Evolutionary conservation across 2,888 invertebrate genomes (phyloP).

Genomic region (Drosophila subsilvestris): DNA sequence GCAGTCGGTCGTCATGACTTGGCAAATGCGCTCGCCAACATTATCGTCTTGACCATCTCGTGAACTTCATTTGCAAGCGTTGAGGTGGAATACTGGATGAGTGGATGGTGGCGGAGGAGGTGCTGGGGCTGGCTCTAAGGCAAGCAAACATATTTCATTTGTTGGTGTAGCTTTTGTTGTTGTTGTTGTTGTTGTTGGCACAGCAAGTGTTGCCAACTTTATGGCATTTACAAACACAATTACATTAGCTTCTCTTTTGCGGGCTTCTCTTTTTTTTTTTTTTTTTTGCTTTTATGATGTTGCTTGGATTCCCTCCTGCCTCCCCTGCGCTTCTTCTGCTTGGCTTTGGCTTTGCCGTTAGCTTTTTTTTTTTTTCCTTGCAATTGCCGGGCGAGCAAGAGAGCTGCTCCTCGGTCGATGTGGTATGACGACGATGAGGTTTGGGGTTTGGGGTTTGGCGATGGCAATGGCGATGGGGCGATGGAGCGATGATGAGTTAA

Average conservation of each 20-base stretch:
- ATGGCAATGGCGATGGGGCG: conserved; percentile 15
- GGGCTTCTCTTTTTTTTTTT: conserved; percentile 35
- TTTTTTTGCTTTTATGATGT: background rate
- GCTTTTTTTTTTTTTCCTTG: conserved; percentile 38
- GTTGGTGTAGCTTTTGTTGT: conserved; percentile 30
- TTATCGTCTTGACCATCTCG: conserved; percentile 80
- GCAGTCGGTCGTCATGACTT: conserved; percentile 68
- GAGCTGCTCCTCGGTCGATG: background rate
- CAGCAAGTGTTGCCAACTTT: conserved; percentile 80
- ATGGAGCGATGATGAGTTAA: conserved; percentile 45
- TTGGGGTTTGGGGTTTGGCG: conserved; percentile 4
- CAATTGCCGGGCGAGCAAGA: conserved; percentile 18
- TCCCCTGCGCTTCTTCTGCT: conserved; percentile 25
- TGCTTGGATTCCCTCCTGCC: background rate
- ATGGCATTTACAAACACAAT: conserved; percentile 80
- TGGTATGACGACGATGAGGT: background rate
- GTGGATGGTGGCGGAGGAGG: conserved; percentile 25
- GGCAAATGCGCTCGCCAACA: conserved; percentile 80
- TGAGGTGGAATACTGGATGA: conserved; percentile 18
- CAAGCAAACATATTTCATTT: conserved; percentile 73
- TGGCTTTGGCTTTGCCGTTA: conserved; percentile 52
- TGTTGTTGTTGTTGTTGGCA: conserved; percentile 62
- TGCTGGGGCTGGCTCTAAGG: conserved; percentile 32
- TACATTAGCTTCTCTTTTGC: conserved; percentile 60
- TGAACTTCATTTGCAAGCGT: conserved; percentile 79